A percentile compares a stretch with the other conserved stretches of the same genome.
Conservation (phyloP, 1,140 invertebrate genomes). For the Proales similis region DNA sequence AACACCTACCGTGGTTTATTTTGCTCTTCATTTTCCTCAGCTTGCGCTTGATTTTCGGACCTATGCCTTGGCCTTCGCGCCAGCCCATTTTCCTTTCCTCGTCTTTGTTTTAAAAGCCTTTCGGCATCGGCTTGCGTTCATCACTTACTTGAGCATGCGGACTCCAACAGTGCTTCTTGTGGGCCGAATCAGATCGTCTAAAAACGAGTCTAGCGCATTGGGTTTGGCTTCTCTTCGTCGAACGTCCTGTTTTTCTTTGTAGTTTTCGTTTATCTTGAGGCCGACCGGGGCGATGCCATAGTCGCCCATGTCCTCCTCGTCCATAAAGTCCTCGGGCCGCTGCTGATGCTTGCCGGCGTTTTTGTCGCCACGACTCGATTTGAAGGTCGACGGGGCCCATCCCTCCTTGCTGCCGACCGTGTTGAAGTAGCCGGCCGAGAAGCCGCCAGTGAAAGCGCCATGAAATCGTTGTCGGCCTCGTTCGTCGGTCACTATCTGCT, state of each 20-base stretch:
- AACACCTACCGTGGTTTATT: constrained; percentile 4
- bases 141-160: constrained; percentile 62
- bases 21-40: constrained; percentile 16
- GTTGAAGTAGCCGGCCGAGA: constrained; percentile 95
- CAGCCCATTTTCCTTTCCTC: constrained; percentile 67
- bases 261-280: constrained; percentile 50
- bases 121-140: neutral
- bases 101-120: neutral
- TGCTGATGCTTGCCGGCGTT: constrained; percentile 39
- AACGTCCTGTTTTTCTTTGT: constrained; percentile 14
- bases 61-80: constrained; percentile 82
- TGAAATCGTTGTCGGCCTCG: constrained; percentile 72
- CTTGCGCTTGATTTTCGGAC: constrained; percentile 59
- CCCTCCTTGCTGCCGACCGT: constrained; percentile 91
- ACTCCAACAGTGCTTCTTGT: constrained; percentile 64
- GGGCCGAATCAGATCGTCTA: constrained; percentile 11
- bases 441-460: constrained; percentile 97
- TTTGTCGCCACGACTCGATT: constrained; percentile 72
- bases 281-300: constrained; percentile 88
- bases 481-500: constrained; percentile 36
- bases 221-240: constrained; percentile 13
- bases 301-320: constrained; percentile 86
- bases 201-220: neutral
- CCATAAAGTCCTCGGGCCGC: constrained; percentile 84
- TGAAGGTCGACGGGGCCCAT: constrained; percentile 81